Evolutionary conservation across 2,797 vertebrate genomes (phyloP), one percentile per base, ranked within the genome.

Genomic region (Sphenodon punctatus): DNA sequence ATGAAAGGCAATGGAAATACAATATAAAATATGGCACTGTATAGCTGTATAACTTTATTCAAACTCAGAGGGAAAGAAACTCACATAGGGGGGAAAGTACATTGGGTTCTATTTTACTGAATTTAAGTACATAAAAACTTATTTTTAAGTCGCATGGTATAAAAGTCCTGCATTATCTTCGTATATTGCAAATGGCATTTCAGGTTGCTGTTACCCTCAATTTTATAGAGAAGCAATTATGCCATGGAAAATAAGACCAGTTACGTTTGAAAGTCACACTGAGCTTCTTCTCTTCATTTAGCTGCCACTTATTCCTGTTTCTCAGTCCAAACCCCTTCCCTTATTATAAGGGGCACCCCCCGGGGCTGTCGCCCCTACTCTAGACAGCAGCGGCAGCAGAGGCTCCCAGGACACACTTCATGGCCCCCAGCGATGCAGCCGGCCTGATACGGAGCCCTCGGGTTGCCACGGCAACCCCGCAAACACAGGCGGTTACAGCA

Each of bases 81-180:
- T 69, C 71, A 72, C 8, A 9, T 42, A n/a, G 10, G 13, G 20
- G 36, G 68, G 5, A 53, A 48, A 53, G 74, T n/a, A 13, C 51
- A 67, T 10, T 9, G 20, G 63, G 71, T 17, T 4, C 39, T 23
- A 66, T 65, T 68, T 14, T 8, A 51, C 14, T 43, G 15, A 45
- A 74, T 61, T 5, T 55, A 30, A 16, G 80, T 45, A 61, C 87
- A 16, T 16, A 60, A 74, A 65, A 67, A 6, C 11, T 72, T 8
- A 30, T 2, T 45, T 19, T 36, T 0, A 12, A 61, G 61, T 0
- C 2, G 12, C 25, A 23, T 48, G 48, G 38, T 79, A 49, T 42
- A 61, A 72, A 77, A 83, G 25, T 46, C 20, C n/a, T 36, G 8
- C 85, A 23, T 53, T 56, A 61, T 75, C 76, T 69, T 23, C 10